These are phyloP conservation scores for Hippopotamus amphibius DNA, from an alignment of 2,113 vertebrate genomes.

Conservation along the genomic window DNA sequence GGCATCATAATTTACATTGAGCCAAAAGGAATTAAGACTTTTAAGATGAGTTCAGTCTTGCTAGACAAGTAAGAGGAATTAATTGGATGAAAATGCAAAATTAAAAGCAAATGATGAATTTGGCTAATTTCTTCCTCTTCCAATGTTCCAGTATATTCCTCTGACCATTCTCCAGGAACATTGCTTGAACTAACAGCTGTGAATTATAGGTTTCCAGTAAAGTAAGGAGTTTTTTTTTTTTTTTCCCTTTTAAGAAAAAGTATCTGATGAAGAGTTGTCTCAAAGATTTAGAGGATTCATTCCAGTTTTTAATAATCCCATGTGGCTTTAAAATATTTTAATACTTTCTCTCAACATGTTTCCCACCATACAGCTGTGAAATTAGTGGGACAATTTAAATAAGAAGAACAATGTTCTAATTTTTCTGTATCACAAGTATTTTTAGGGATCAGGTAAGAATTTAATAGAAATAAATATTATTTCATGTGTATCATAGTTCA, in stretches of 20 bases:
- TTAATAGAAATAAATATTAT: constrained; percentile 43
- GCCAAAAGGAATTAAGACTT: constrained; percentile 56
- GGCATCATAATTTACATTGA: constrained; percentile 58
- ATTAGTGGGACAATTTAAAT: constrained; percentile 71
- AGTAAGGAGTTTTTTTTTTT: constrained; percentile 33
- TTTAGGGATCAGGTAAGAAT: constrained; percentile 73
- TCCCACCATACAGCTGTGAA: constrained; percentile 81
- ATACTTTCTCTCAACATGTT: constrained; percentile 84
- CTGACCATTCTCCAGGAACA: constrained; percentile 77
- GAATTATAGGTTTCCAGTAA: constrained; percentile 81
- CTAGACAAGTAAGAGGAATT: constrained; percentile 70
- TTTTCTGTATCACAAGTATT: constrained; percentile 46
- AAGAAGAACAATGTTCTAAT: constrained; percentile 57
- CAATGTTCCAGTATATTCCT: constrained; percentile 79
- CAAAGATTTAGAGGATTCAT: constrained; percentile 85
- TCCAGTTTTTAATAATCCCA: constrained; percentile 85
- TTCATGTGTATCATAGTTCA: not conserved
- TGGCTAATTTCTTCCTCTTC: constrained; percentile 75
- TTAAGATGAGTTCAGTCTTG: constrained; percentile 59
- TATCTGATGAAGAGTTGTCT: constrained; percentile 85
- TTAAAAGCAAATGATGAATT: constrained; percentile 76
- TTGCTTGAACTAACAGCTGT: constrained; percentile 80
- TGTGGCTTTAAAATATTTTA: constrained; percentile 85
- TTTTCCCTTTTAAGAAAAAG: constrained; percentile 76
- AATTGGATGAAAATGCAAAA: constrained; percentile 72